Conservation (phyloP, 1,140 invertebrate species). For the Heterodera schachtii region DNA sequence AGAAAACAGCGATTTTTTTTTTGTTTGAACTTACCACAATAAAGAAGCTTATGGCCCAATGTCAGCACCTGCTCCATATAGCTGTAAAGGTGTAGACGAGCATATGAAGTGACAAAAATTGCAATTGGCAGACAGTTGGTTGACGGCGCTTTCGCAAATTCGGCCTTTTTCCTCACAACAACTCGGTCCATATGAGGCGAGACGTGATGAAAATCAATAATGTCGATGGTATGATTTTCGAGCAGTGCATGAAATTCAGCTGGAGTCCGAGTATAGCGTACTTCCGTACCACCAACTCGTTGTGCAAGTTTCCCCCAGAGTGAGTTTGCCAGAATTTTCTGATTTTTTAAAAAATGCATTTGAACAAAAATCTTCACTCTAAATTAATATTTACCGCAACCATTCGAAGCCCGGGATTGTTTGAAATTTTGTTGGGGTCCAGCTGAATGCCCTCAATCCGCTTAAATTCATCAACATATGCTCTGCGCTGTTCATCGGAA, state of each 20-base stretch:
- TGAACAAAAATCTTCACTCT: too few species aligned
- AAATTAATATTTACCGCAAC: too few species aligned
- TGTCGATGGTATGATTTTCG: background rate
- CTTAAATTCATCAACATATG: background rate
- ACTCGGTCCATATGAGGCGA: background rate
- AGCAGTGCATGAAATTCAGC: background rate
- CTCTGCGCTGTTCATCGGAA: background rate
- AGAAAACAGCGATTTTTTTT: too few species aligned
- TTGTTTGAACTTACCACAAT: too few species aligned
- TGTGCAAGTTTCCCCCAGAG: background rate
- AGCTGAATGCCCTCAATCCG: background rate
- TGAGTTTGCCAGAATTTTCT: background rate
- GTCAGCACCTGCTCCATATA: slow-evolving; percentile 10
- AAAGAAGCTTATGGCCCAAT: too few species aligned
- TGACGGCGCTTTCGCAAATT: slow-evolving; percentile 1
- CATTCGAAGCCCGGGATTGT: background rate
- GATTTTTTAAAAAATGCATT: too few species aligned
- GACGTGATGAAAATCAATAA: background rate
- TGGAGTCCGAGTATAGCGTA: background rate
- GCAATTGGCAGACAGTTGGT: slow-evolving; percentile 8
- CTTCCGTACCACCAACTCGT: background rate
- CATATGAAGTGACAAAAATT: background rate
- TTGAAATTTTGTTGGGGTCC: background rate
- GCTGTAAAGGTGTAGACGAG: slow-evolving; percentile 5
- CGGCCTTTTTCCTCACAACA: background rate